Conservation (phyloP, 2,888 invertebrate genomes). For the Mythimna albipuncta region DNA sequence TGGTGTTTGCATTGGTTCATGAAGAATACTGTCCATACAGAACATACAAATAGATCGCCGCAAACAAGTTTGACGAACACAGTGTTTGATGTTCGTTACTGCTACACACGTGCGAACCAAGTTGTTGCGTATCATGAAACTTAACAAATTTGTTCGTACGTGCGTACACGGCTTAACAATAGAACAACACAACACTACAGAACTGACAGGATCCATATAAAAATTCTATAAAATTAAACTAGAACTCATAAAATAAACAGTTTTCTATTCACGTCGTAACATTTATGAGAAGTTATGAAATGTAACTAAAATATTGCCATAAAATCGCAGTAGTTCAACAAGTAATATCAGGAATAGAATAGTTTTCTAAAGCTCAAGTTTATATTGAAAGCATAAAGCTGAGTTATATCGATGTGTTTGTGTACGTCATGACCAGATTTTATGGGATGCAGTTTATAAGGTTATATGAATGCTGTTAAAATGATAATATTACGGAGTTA, state of each 20-base stretch:
- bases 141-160: too few species aligned
- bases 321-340: constrained; percentile 24
- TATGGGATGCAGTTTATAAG: constrained; percentile 10
- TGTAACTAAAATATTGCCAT: constrained; percentile 26
- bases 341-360: not conserved
- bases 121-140: too few species aligned
- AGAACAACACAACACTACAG: too few species aligned
- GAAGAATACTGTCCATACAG: too few species aligned
- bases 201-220: not conserved
- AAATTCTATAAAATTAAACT: not conserved
- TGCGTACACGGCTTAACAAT: too few species aligned
- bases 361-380: not conserved
- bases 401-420: not conserved
- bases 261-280: constrained; percentile 14
- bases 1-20: too few species aligned
- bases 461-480: not conserved
- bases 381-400: constrained; percentile 22
- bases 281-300: constrained; percentile 1
- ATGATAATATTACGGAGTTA: not conserved
- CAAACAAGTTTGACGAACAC: too few species aligned
- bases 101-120: too few species aligned
- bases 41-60: too few species aligned
- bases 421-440: constrained; percentile 3
- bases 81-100: too few species aligned
- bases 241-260: constrained; percentile 2